Percentiles rank a stretch among this genome's conserved stretches.
Evolutionary conservation across 2,113 vertebrate genomes (phyloP).

Genomic region (Craseonycteris thonglongyai): DNA sequence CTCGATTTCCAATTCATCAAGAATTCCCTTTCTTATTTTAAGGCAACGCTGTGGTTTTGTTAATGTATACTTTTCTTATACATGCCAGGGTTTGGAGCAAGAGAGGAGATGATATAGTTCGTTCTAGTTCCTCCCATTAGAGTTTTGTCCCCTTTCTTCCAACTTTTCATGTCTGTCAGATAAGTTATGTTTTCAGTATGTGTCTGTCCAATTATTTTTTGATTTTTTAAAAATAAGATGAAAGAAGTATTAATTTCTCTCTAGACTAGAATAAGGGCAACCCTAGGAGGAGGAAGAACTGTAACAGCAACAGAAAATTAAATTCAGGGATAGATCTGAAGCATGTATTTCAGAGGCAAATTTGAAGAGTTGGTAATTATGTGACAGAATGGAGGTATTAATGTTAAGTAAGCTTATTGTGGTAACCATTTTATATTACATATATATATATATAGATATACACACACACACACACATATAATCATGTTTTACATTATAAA

Average conservation of each 20-base stretch:
- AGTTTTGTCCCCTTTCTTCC: not conserved
- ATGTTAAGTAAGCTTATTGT: not conserved
- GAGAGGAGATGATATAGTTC: not conserved
- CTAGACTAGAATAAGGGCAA: not conserved
- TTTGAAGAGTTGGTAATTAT: not conserved
- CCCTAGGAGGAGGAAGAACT: not conserved
- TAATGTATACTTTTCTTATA: not conserved
- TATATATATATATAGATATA: not conserved
- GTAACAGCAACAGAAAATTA: not conserved
- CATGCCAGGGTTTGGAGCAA: not conserved
- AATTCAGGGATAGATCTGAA: not conserved
- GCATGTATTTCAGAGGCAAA: not conserved
- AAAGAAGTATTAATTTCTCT: not conserved
- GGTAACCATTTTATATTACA: not conserved
- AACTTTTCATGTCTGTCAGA: not conserved
- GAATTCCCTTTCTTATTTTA: not conserved
- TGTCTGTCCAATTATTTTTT: not conserved
- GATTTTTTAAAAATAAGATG: not conserved
- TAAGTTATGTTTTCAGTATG: not conserved
- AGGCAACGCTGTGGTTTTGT: not conserved
- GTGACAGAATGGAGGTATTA: not conserved
- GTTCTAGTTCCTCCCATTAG: not conserved
- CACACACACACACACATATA: no score
- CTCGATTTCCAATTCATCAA: not conserved
- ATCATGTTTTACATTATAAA: not conserved